phyloP scores from a whole-genome alignment of 2,888 invertebrate species.

The Rutpela maculata region DNA sequence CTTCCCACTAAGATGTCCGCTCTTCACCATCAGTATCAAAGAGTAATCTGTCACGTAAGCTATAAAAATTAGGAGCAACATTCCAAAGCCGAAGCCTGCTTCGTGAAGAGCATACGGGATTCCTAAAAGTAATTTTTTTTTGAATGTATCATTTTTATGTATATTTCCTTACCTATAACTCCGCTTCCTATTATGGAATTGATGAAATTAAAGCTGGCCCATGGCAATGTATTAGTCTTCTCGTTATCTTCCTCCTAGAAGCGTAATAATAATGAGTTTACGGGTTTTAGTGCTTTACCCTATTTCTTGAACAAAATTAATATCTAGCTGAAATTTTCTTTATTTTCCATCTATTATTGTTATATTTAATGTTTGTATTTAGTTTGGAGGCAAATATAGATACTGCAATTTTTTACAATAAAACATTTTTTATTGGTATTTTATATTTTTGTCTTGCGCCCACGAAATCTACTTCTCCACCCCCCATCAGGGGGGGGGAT shows the following conservation, averaged over 20 bases:
- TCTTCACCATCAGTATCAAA: conserved; percentile 84
- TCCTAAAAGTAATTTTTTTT: conserved; percentile 70
- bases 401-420: too few species aligned
- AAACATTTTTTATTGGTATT: too few species aligned
- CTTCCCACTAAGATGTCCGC: conserved; percentile 85
- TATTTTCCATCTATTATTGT: too few species aligned
- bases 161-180: conserved; percentile 81
- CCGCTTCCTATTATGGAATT: conserved; percentile 93
- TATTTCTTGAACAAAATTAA: too few species aligned
- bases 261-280: conserved; percentile 28
- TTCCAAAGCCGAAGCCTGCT: conserved; percentile 87
- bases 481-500: too few species aligned
- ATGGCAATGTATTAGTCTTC: conserved; percentile 81
- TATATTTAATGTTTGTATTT: too few species aligned
- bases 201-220: conserved; percentile 91
- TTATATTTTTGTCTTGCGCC: too few species aligned
- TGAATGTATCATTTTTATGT: too few species aligned
- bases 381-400: too few species aligned
- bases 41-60: conserved; percentile 89
- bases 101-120: conserved; percentile 89
- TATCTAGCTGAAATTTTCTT: too few species aligned
- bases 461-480: too few species aligned
- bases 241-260: conserved; percentile 76
- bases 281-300: not conserved
- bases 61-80: conserved; percentile 82